Conservation (phyloP, 2,797 vertebrate species). For the Anisognathus igniventris region DNA sequence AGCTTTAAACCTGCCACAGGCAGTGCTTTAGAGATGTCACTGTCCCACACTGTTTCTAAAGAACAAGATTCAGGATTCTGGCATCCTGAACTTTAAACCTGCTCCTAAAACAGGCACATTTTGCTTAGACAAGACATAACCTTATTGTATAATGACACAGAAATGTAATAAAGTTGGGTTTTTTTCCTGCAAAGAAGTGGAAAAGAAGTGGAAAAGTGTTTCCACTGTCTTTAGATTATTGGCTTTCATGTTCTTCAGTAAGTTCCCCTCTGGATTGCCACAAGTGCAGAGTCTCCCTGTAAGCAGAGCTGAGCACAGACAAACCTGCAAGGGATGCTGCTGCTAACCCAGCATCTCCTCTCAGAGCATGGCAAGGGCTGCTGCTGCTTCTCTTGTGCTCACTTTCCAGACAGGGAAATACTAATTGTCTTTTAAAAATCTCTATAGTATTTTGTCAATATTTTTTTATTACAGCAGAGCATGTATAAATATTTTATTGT, state of each 20-base stretch:
- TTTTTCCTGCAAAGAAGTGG: not conserved
- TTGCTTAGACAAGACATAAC: not conserved
- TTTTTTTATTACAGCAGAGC: conserved; percentile 78
- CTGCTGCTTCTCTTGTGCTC: not conserved
- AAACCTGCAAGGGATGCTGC: not conserved
- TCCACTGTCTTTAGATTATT: not conserved
- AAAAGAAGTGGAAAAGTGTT: not conserved
- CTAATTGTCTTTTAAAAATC: conserved; percentile 74
- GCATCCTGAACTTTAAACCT: not conserved
- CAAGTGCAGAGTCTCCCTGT: not conserved
- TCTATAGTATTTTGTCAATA: conserved; percentile 81
- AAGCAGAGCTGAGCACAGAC: not conserved
- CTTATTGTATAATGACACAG: not conserved
- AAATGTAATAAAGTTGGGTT: not conserved
- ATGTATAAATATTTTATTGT: conserved; percentile 84
- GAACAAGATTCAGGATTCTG: not conserved
- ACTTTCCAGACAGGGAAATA: conserved; percentile 54
- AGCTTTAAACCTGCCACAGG: not conserved
- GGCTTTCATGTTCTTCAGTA: not conserved
- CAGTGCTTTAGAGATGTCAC: not conserved
- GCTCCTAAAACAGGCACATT: not conserved
- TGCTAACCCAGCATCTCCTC: not conserved
- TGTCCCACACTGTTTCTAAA: not conserved
- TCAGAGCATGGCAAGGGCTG: not conserved
- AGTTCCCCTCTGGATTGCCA: not conserved